Base-by-base conservation (phyloP, 2,888 invertebrate species). In the Lottia gigantea region DNA sequence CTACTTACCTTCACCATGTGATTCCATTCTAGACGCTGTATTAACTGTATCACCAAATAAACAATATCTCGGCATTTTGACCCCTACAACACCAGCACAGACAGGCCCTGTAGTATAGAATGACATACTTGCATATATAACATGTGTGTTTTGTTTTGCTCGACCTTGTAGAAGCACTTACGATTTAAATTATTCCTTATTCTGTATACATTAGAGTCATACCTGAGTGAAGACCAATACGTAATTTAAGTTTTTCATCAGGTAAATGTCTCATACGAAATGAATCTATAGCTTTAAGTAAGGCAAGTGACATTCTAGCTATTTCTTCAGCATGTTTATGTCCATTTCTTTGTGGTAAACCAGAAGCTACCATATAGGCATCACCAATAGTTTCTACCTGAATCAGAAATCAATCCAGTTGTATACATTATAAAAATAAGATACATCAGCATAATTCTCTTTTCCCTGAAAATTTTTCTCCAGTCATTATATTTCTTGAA, bases 151-250 rank as follows among this genome's bases (percentile, higher is more conserved):
- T n/a, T n/a, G n/a, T n/a, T n/a, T n/a, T n/a, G n/a, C n/a, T n/a
- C n/a, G n/a, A n/a, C n/a, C n/a, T n/a, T n/a, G n/a, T n/a, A n/a
- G n/a, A n/a, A n/a, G n/a, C n/a, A n/a, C n/a, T n/a, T n/a, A n/a
- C n/a, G n/a, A n/a, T n/a, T n/a, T n/a, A n/a, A n/a, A n/a, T n/a
- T n/a, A n/a, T n/a, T n/a, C n/a, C n/a, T n/a, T n/a, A n/a, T n/a
- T n/a, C n/a, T n/a, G n/a, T n/a, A n/a, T n/a, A n/a, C n/a, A n/a
- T n/a, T n/a, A n/a, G 4, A 46, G 6, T n/a, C 49, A 26, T 71
- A 81, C 82, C 82, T 64, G 82, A 79, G 71, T 82, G 81, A 49
- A 82, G 49, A 2, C 82, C 82, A 46, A 82, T 82, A 45, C 82
- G 70, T 2, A 78, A 76, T 71, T 74, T 73, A 12, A 82, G 68